phyloP scores from a whole-genome alignment of 2,113 vertebrate genomes.

The rat (Rattus norvegicus) region GRCr8 NC_086021.1:134816001-134816500 shows the following conservation, averaged over 20 bases:
- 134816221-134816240: background rate
- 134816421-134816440: rapidly evolving
- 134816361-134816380: background rate
- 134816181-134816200: background rate
- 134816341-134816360: slow-evolving; percentile 9
- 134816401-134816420: background rate
- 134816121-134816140: background rate
- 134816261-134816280: background rate
- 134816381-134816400: background rate
- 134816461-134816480: background rate
- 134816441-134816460: background rate
- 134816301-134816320: background rate
- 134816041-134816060: slow-evolving; percentile 3
- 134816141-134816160: background rate
- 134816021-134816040: background rate
- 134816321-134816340: background rate
- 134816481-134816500: background rate
- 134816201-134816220: background rate
- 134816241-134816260: background rate
- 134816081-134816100: background rate
- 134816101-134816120: slow-evolving; percentile 6
- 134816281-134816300: background rate
- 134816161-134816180: background rate
- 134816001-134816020: background rate
- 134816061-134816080: background rate